Evolutionary conservation across 2,888 invertebrate species (phyloP).

Genomic region (Philaethria dido): DNA sequence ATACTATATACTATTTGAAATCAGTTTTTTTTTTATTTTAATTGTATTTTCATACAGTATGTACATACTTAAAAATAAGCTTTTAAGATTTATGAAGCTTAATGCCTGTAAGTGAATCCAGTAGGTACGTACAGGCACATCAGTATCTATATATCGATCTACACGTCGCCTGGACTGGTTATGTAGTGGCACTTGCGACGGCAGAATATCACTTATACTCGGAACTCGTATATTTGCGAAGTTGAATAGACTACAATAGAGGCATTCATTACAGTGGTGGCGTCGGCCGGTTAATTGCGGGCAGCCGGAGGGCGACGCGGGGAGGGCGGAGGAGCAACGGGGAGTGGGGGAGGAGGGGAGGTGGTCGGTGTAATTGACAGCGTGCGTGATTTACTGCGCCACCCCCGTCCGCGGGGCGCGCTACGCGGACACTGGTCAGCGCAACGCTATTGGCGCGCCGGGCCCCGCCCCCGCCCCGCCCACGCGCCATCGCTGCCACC

Average conservation of each 20-base stretch:
- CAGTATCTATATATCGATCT: no score
- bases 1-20: no score
- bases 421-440: constrained; percentile 49
- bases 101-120: no score
- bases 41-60: no score
- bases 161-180: background rate
- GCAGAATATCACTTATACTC: background rate
- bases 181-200: background rate
- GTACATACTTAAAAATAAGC: no score
- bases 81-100: no score
- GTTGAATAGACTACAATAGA: constrained; percentile 39
- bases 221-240: constrained; percentile 16
- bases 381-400: constrained; percentile 50
- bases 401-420: constrained; percentile 25
- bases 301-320: constrained; percentile 39
- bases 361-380: constrained; percentile 47
- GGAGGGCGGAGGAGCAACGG: constrained; percentile 41
- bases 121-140: no score
- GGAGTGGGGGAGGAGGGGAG: constrained; percentile 41
- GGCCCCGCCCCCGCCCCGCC: constrained; percentile 43
- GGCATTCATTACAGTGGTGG: constrained; percentile 40
- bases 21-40: no score
- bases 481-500: constrained; percentile 28
- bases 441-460: constrained; percentile 55
- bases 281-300: constrained; percentile 42